phyloP scores from a whole-genome alignment of 2,113 vertebrate species.

The Phocoena phocoena region DNA sequence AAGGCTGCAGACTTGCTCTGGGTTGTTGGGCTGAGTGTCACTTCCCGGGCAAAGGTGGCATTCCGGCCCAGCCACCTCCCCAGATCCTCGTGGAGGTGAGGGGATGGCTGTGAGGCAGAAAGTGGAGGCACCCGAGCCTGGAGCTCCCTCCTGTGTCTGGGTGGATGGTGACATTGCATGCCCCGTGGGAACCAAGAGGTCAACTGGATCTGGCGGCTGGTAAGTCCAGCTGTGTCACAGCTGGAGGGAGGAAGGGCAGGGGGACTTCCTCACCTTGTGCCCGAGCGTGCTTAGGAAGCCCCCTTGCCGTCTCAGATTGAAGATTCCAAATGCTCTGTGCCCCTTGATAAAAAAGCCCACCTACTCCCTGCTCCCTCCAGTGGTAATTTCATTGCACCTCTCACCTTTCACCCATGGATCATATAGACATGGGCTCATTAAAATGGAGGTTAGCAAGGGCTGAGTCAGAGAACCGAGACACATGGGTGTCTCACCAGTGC shows the following conservation, averaged over 20 bases:
- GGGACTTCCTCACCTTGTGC: not conserved
- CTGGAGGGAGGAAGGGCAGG: not conserved
- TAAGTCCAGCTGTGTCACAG: not conserved
- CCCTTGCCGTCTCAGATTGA: not conserved
- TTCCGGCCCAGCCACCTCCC: fast-evolving
- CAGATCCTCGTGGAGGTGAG: not conserved
- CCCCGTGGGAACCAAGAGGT: no score
- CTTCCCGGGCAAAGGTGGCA: not conserved
- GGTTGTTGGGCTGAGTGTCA: not conserved
- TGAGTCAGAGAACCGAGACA: not conserved
- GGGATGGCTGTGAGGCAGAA: not conserved
- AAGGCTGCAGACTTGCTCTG: not conserved
- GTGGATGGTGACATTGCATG: not conserved
- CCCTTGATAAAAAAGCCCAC: not conserved
- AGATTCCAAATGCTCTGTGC: not conserved
- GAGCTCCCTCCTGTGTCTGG: not conserved
- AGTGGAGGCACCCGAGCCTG: not conserved
- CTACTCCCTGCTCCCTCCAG: not conserved
- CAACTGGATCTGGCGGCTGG: not conserved
- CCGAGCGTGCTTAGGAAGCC: not conserved
- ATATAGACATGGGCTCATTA: not conserved
- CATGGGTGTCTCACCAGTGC: not conserved
- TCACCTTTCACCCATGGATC: not conserved
- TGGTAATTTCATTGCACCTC: not conserved
- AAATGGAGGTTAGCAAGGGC: not conserved